Conservation (phyloP, 35 echinoderm and acorn worm genomes). For the Heliocidaris erythrogramma region DNA sequence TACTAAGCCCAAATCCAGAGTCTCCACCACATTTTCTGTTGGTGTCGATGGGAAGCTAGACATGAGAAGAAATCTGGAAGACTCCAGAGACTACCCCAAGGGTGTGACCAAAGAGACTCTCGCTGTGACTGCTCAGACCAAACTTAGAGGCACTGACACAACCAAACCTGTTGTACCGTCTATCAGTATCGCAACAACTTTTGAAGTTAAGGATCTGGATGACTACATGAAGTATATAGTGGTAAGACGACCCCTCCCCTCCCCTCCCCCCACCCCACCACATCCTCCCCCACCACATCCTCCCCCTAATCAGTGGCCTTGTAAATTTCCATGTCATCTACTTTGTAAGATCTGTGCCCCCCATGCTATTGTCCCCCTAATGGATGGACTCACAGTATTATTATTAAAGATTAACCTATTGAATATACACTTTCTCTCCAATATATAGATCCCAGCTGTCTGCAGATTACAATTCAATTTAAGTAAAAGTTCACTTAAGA, state of each 20-base stretch:
- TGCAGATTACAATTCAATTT: too few species aligned
- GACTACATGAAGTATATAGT: constrained; percentile 62
- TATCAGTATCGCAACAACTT: constrained; percentile 69
- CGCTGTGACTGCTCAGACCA: constrained; percentile 56
- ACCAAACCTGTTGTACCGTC: constrained; percentile 64
- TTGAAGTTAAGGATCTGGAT: constrained; percentile 56
- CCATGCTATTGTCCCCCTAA: too few species aligned
- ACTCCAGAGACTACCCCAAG: constrained; percentile 21
- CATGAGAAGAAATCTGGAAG: background rate
- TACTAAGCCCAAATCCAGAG: background rate
- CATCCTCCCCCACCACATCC: too few species aligned
- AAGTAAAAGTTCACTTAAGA: too few species aligned
- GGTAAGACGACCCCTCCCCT: constrained; percentile 45
- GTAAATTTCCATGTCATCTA: too few species aligned
- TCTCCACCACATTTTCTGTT: background rate
- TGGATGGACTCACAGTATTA: too few species aligned
- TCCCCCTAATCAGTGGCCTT: too few species aligned
- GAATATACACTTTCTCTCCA: too few species aligned
- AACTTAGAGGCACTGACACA: constrained; percentile 32
- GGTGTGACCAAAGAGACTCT: constrained; percentile 44
- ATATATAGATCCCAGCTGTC: too few species aligned
- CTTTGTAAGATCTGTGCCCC: too few species aligned
- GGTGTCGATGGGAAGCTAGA: constrained; percentile 4
- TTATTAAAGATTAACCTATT: too few species aligned
- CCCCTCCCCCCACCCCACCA: too few species aligned